Evolutionary conservation across 2,113 vertebrate species (phyloP).

Genomic region (Lepus americanus): DNA sequence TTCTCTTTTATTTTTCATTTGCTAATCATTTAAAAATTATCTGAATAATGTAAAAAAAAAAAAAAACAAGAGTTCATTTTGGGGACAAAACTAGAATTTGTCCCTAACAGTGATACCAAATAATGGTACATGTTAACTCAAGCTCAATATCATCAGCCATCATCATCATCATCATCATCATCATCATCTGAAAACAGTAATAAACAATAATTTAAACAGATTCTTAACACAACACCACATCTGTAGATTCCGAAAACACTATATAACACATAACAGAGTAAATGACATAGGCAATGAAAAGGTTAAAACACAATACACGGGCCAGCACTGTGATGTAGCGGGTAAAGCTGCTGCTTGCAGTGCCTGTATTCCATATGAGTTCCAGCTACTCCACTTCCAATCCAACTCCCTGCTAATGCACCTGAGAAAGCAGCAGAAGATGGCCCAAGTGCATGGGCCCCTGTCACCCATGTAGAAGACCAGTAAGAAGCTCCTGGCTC

Average conservation of each 20-base stretch:
- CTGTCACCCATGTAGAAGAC: no score
- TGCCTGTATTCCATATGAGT: no score
- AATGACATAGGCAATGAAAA: background rate
- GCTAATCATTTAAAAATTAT: slow-evolving; percentile 21
- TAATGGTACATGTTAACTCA: slow-evolving; percentile 21
- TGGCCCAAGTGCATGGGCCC: no score
- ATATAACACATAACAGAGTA: background rate
- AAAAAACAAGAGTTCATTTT: background rate
- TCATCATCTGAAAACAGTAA: slow-evolving; percentile 31
- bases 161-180: background rate
- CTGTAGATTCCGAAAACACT: background rate
- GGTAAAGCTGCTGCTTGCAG: no score
- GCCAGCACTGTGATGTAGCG: no score
- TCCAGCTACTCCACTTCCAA: no score
- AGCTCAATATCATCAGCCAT: background rate
- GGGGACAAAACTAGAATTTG: background rate
- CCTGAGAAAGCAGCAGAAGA: no score
- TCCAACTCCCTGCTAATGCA: no score
- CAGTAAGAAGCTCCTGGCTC: no score
- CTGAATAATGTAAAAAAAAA: slow-evolving; percentile 45
- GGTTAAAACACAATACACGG: no score
- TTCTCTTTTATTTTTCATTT: slow-evolving; percentile 19
- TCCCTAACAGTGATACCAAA: background rate
- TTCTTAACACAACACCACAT: background rate
- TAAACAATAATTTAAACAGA: slow-evolving; percentile 19